These are phyloP conservation scores for Oligia strigilis DNA, from an alignment of 2,888 invertebrate species.

Conservation along the genomic window DNA sequence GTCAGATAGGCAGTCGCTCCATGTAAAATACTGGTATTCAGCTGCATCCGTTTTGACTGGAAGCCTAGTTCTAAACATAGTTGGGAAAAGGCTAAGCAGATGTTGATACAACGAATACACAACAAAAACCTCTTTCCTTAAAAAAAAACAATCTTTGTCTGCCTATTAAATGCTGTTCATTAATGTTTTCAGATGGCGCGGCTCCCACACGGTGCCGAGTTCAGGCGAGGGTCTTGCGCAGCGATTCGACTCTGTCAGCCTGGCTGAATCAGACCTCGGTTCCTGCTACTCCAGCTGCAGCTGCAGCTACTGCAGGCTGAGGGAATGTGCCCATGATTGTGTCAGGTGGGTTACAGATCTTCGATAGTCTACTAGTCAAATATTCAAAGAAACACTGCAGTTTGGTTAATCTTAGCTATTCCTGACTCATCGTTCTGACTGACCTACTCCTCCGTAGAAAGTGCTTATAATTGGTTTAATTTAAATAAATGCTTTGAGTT, in stretches of 20 bases:
- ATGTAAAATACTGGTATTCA: no score
- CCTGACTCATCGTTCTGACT: not conserved
- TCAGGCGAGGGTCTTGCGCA: slow-evolving; percentile 79
- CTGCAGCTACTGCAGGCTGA: slow-evolving; percentile 91
- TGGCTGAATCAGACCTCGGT: slow-evolving; percentile 88
- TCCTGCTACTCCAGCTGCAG: slow-evolving; percentile 91
- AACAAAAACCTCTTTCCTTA: no score
- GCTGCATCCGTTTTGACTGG: no score
- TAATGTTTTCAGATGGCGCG: slow-evolving; percentile 84
- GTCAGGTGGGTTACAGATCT: slow-evolving; percentile 77
- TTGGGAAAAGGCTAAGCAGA: no score
- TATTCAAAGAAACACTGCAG: not conserved
- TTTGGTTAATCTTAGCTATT: not conserved
- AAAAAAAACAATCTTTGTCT: no score
- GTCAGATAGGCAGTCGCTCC: no score
- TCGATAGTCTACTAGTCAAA: not conserved
- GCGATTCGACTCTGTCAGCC: slow-evolving; percentile 83
- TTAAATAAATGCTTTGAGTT: not conserved
- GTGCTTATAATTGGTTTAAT: not conserved
- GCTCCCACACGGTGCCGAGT: slow-evolving; percentile 84
- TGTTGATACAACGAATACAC: no score
- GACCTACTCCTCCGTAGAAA: not conserved
- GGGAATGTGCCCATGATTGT: slow-evolving; percentile 87
- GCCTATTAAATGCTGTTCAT: not conserved
- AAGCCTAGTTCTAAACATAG: no score